phyloP scores from a whole-genome alignment of 2,888 invertebrate species.

The Drosophila leonis region DNA sequence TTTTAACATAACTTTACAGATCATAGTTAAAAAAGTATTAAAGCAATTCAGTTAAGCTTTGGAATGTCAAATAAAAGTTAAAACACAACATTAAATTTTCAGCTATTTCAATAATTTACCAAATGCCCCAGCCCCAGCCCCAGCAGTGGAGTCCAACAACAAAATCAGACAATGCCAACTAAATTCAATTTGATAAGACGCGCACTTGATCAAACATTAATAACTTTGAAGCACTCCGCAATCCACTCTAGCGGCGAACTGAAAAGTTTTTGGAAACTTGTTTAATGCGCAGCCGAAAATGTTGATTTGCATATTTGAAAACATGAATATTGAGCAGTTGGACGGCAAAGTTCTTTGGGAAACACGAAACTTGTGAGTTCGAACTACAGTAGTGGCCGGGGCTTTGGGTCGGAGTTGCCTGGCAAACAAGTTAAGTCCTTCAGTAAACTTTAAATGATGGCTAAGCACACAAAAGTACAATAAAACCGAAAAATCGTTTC shows the following conservation, averaged over 20 bases:
- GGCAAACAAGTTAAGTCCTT: constrained; percentile 38
- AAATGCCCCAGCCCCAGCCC: neutral
- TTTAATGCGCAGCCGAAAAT: constrained; percentile 34
- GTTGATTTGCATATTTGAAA: constrained; percentile 72
- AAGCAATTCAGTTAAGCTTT: neutral
- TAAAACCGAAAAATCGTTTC: constrained; percentile 32
- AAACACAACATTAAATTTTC: constrained; percentile 5
- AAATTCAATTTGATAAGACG: constrained; percentile 28
- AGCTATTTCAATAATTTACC: constrained; percentile 16
- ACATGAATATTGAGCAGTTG: constrained; percentile 76
- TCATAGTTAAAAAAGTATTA: neutral
- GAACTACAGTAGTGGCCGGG: neutral
- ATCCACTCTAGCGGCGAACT: constrained; percentile 19
- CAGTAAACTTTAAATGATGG: constrained; percentile 55
- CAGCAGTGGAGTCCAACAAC: neutral
- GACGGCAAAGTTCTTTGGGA: constrained; percentile 35
- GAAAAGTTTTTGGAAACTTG: constrained; percentile 40
- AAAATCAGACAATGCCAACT: constrained; percentile 21
- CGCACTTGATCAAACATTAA: constrained; percentile 71
- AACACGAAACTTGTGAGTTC: constrained; percentile 20
- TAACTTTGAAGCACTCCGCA: constrained; percentile 41
- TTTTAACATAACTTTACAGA: neutral
- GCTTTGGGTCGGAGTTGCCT: neutral
- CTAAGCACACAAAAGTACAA: constrained; percentile 17
- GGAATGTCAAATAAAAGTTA: neutral